phyloP scores from a whole-genome alignment of 2,797 vertebrate species.

The Lateolabrax maculatus region DNA sequence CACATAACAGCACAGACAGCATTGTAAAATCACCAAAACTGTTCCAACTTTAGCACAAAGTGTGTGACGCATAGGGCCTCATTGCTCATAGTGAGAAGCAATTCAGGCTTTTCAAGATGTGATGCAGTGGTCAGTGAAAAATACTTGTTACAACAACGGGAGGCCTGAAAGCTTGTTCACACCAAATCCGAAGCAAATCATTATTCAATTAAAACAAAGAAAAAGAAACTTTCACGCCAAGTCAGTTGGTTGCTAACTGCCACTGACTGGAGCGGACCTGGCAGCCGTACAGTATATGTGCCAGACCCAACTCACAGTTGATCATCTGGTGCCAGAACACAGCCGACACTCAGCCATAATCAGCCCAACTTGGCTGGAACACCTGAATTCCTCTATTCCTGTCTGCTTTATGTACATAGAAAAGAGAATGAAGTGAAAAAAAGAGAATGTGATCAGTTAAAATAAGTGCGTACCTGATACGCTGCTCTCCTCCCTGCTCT shows the following conservation, averaged over 20 bases:
- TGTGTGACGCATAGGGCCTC: not conserved
- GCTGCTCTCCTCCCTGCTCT: constrained; percentile 7
- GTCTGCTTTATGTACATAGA: constrained; percentile 17
- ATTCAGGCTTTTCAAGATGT: not conserved
- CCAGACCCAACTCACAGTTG: constrained; percentile 47
- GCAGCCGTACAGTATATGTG: constrained; percentile 22
- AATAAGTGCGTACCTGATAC: constrained; percentile 14
- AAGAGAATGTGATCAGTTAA: constrained; percentile 20
- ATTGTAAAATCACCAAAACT: not conserved
- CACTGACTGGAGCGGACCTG: constrained; percentile 42
- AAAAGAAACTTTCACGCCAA: constrained; percentile 24
- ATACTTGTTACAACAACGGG: not conserved
- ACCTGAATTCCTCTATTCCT: constrained; percentile 40
- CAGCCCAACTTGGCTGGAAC: constrained; percentile 42
- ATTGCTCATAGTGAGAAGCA: not conserved
- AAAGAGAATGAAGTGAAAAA: no score
- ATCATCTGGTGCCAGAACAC: constrained; percentile 46
- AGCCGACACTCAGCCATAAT: constrained; percentile 43
- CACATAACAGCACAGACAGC: not conserved
- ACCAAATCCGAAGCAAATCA: constrained; percentile 1
- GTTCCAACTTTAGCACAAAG: not conserved
- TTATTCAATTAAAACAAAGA: constrained; percentile 18
- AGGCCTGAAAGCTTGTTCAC: not conserved
- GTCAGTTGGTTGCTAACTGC: not conserved
- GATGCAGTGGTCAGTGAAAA: not conserved